Conservation (phyloP, 1,140 invertebrate genomes). For the Campoletis sonorensis region DNA sequence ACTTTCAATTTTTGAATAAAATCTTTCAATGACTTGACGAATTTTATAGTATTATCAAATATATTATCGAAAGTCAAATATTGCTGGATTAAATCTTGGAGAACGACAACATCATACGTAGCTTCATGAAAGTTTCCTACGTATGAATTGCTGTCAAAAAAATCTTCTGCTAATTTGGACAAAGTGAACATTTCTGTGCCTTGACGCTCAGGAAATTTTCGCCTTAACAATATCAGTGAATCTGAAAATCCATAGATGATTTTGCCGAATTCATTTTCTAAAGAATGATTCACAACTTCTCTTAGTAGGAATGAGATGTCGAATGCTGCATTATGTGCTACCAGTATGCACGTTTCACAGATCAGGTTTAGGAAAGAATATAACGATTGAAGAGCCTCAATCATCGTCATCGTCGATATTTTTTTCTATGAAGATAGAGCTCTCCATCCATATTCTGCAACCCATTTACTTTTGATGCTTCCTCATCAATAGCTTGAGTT, state of each 20-base stretch:
- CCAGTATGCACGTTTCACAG: constrained; percentile 45
- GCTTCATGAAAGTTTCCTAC: constrained; percentile 19
- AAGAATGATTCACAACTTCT: neutral
- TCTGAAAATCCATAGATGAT: neutral
- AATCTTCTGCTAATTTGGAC: constrained; percentile 4
- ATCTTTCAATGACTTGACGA: neutral
- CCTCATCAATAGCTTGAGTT: constrained; percentile 8
- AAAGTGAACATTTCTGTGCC: constrained; percentile 12
- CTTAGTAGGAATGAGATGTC: constrained; percentile 6
- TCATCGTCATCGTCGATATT: constrained; percentile 32
- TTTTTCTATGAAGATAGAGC: constrained; percentile 38
- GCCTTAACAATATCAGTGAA: constrained; percentile 4
- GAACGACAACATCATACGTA: constrained; percentile 3
- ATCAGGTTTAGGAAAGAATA: constrained; percentile 46
- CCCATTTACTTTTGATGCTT: constrained; percentile 42
- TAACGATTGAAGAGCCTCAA: constrained; percentile 36
- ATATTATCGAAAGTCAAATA: constrained; percentile 14
- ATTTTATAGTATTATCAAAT: neutral
- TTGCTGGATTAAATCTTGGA: neutral
- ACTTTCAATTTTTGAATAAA: constrained; percentile 2
- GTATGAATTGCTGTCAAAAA: neutral
- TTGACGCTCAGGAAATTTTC: constrained; percentile 8
- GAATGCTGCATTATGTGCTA: constrained; percentile 49
- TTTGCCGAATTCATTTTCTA: constrained; percentile 11
- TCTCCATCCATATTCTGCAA: constrained; percentile 45